These are phyloP conservation scores for Brachyptera risi DNA, from an alignment of 2,888 invertebrate genomes.

Conservation along the genomic window DNA sequence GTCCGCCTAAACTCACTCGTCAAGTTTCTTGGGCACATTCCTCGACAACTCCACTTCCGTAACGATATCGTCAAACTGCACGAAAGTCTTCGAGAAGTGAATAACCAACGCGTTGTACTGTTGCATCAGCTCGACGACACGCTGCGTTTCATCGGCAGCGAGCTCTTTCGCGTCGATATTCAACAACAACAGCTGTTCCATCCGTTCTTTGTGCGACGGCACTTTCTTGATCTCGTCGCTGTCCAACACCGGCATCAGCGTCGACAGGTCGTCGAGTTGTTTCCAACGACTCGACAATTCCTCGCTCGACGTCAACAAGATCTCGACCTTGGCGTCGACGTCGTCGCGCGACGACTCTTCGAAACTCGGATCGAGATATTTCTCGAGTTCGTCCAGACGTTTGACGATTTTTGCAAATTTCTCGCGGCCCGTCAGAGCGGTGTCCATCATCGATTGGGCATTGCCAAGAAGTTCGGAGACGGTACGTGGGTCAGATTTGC, in stretches of 20 bases:
- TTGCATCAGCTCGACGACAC: background rate
- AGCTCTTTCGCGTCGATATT: background rate
- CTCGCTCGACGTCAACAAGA: background rate
- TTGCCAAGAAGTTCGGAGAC: background rate
- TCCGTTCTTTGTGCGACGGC: background rate
- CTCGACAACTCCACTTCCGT: background rate
- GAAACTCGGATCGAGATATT: conserved; percentile 11
- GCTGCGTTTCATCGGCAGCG: background rate
- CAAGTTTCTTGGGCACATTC: background rate
- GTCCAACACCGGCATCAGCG: background rate
- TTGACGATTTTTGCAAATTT: background rate
- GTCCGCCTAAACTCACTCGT: too few relatives aligned
- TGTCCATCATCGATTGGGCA: background rate
- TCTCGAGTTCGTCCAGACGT: conserved; percentile 5
- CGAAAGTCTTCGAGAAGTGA: background rate
- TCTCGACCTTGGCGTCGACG: background rate
- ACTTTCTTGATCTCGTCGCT: background rate
- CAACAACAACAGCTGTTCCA: background rate
- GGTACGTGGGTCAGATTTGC: background rate
- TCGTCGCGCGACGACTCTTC: background rate
- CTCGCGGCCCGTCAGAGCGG: background rate
- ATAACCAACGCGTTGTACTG: background rate
- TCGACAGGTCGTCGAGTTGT: background rate
- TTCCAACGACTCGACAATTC: background rate
- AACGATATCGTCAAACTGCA: background rate